Percentiles rank a stretch among this genome's conserved stretches.
These are phyloP conservation scores for Caenorhabditis afra DNA, from an alignment of 2,888 invertebrate species.

Conservation along the genomic window DNA sequence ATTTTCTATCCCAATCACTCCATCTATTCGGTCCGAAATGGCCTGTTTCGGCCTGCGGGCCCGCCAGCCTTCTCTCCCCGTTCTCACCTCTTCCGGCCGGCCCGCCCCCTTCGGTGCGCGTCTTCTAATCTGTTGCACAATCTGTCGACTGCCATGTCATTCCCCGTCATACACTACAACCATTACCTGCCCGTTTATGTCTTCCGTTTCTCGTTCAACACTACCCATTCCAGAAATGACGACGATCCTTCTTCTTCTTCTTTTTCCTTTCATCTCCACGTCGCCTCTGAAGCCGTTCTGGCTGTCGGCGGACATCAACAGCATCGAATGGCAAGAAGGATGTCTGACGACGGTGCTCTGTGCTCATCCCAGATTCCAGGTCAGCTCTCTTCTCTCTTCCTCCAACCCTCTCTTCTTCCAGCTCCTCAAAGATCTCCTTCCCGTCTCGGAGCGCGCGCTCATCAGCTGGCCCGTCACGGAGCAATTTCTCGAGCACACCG, in stretches of 20 bases:
- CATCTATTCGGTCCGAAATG: too few species aligned
- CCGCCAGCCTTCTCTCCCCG: slow-evolving; percentile 20
- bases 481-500: slow-evolving; percentile 54
- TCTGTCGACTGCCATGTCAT: slow-evolving; percentile 30
- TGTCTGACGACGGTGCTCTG: slow-evolving; percentile 76
- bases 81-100: neutral
- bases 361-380: slow-evolving; percentile 73
- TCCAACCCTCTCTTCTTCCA: slow-evolving; percentile 22
- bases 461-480: slow-evolving; percentile 70
- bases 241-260: neutral
- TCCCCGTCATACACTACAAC: too few species aligned
- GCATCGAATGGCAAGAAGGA: slow-evolving; percentile 73
- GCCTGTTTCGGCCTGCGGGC: too few species aligned
- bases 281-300: slow-evolving; percentile 64
- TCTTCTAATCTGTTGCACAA: slow-evolving; percentile 35
- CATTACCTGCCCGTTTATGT: slow-evolving; percentile 8
- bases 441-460: slow-evolving; percentile 63
- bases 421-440: slow-evolving; percentile 65
- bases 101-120: slow-evolving; percentile 17
- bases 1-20: too few species aligned
- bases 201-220: slow-evolving; percentile 9
- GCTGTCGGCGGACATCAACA: slow-evolving; percentile 73
- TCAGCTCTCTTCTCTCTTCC: too few species aligned
- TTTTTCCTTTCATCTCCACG: neutral
- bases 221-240: neutral